These are phyloP conservation scores for Beroe ovata DNA, from an alignment of 37 sponge, comb jelly and placozoan genomes.

Conservation along the genomic window DNA sequence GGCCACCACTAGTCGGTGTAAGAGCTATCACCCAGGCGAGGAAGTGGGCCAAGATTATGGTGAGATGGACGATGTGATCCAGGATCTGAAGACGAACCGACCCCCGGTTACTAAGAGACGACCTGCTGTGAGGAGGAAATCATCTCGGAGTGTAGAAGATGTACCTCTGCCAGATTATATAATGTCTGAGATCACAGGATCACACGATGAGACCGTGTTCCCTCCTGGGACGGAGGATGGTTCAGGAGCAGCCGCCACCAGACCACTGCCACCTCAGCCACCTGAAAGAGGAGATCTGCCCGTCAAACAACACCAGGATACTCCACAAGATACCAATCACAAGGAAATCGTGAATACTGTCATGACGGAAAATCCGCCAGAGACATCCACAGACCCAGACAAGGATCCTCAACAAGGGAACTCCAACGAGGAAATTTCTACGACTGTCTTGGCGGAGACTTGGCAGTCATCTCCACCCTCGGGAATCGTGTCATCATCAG, in stretches of 20 bases:
- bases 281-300: no score
- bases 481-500: neutral
- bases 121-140: neutral
- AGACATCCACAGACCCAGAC: neutral
- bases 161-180: neutral
- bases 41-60: neutral
- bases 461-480: neutral
- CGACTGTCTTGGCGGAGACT: neutral
- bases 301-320: no score
- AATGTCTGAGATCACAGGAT: neutral
- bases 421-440: neutral
- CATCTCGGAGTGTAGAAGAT: neutral
- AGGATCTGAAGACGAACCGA: neutral
- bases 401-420: neutral
- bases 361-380: no score
- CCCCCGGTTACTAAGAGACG: neutral
- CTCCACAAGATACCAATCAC: no score
- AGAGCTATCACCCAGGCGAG: neutral
- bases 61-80: neutral
- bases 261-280: no score
- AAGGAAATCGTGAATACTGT: no score
- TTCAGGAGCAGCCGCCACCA: neutral
- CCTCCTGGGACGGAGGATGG: neutral
- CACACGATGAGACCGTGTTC: neutral
- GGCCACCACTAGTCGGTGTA: conserved; percentile 8